Conservation (phyloP, 2,888 invertebrate species). For the Thysanoteuthis rhombus region DNA sequence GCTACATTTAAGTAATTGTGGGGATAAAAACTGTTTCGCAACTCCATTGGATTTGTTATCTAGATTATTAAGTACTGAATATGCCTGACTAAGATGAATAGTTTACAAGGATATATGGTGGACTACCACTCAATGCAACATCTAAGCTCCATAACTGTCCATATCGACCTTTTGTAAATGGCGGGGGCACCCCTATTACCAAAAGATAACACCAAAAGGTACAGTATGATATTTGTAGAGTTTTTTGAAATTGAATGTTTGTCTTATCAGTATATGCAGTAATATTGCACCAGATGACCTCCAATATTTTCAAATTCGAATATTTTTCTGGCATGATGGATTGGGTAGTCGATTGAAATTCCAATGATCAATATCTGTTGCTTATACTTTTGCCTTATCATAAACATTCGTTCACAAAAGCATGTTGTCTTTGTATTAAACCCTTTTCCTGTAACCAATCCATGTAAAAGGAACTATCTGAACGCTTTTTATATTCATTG, state of each 20-base stretch:
- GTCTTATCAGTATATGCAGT: too few species aligned
- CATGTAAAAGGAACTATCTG: constrained; percentile 19
- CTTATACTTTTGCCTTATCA: not conserved
- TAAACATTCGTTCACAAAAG: not conserved
- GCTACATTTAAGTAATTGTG: not conserved
- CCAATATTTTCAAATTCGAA: not conserved
- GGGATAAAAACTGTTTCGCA: not conserved
- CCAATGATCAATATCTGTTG: not conserved
- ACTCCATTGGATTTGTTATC: not conserved
- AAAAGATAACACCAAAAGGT: too few species aligned
- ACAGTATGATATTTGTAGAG: too few species aligned
- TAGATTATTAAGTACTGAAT: too few species aligned
- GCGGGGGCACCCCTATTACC: too few species aligned
- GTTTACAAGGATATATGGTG: too few species aligned
- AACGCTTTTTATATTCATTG: not conserved
- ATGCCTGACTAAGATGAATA: too few species aligned
- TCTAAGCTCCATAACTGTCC: too few species aligned
- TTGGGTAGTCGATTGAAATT: not conserved
- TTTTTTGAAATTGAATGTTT: too few species aligned
- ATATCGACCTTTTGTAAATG: too few species aligned
- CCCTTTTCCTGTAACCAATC: not conserved
- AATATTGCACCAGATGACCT: too few species aligned
- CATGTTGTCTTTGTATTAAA: not conserved
- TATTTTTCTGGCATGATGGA: not conserved
- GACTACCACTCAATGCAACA: too few species aligned